These are phyloP conservation scores for Sinonovacula constricta DNA, from an alignment of 1,140 invertebrate genomes.

Conservation along the genomic window DNA sequence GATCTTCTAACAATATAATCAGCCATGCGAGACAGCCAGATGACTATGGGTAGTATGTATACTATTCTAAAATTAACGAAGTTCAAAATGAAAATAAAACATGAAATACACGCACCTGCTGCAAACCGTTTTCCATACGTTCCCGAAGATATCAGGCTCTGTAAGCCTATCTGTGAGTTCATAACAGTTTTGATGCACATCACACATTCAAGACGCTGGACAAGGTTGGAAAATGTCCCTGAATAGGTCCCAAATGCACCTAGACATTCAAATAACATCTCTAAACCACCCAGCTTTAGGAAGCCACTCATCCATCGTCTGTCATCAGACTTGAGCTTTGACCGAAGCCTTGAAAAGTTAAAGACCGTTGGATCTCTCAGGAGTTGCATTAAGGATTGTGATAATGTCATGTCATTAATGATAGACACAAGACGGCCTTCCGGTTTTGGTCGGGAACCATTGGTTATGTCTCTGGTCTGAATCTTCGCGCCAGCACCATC, in stretches of 20 bases:
- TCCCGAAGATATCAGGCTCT: slow-evolving; percentile 50
- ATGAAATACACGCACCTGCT: slow-evolving; percentile 28
- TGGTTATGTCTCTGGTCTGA: slow-evolving; percentile 7
- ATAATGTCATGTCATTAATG: slow-evolving; percentile 38
- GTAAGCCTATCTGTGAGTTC: slow-evolving; percentile 78
- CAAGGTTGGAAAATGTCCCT: slow-evolving; percentile 42
- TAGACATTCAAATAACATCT: slow-evolving; percentile 77
- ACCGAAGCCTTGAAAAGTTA: slow-evolving; percentile 40
- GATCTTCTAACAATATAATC: no score
- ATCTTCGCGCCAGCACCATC: no score
- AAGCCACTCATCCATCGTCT: slow-evolving; percentile 78
- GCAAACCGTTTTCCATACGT: slow-evolving; percentile 45
- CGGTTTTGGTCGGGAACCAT: slow-evolving; percentile 5
- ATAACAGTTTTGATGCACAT: slow-evolving; percentile 78
- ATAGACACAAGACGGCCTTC: slow-evolving; percentile 30
- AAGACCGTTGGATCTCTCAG: slow-evolving; percentile 37
- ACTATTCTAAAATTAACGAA: no score
- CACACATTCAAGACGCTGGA: slow-evolving; percentile 75
- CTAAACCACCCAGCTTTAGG: slow-evolving; percentile 76
- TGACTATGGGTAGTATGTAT: no score
- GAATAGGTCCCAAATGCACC: slow-evolving; percentile 61
- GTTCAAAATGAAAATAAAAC: neutral
- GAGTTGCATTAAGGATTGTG: slow-evolving; percentile 39
- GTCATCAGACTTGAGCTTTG: slow-evolving; percentile 50
- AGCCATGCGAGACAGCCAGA: no score